Evolutionary conservation across 2,888 invertebrate genomes (phyloP).

Genomic region (Callimorpha dominula): DNA sequence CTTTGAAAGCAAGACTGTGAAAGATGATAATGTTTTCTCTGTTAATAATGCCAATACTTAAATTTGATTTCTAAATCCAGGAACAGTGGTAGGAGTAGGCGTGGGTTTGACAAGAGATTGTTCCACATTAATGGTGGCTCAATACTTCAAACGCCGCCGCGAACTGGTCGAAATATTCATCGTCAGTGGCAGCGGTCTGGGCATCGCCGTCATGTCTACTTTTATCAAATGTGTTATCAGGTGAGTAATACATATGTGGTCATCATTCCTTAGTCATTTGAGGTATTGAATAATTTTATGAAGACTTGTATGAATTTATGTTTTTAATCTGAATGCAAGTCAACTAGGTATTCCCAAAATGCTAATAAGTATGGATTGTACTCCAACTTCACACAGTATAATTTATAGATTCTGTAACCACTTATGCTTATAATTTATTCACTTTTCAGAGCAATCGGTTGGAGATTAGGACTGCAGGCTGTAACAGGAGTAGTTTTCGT

Average conservation of each 20-base stretch:
- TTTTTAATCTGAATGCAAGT: background rate
- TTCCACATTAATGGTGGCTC: conserved; percentile 95
- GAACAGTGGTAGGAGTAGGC: conserved; percentile 91
- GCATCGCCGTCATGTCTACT: conserved; percentile 94
- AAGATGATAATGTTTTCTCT: background rate
- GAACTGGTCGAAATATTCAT: conserved; percentile 96
- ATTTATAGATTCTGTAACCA: background rate
- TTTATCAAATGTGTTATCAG: conserved; percentile 92
- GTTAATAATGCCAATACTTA: background rate
- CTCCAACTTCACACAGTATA: background rate
- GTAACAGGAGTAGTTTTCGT: conserved; percentile 94
- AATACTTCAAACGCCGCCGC: conserved; percentile 94
- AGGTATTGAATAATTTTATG: background rate
- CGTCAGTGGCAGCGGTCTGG: conserved; percentile 94
- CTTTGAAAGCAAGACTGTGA: too few relatives aligned
- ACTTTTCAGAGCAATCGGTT: conserved; percentile 90
- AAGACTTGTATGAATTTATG: background rate
- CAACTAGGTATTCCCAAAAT: background rate
- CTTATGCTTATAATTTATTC: background rate
- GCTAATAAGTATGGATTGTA: background rate
- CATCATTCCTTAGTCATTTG: background rate
- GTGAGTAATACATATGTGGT: conserved; percentile 72
- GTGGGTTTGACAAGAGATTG: conserved; percentile 95
- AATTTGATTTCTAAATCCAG: conserved; percentile 62
- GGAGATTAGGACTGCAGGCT: conserved; percentile 94